Conservation (phyloP, 2,113 vertebrate species). For the Poeciliopsis occidentalis region DNA sequence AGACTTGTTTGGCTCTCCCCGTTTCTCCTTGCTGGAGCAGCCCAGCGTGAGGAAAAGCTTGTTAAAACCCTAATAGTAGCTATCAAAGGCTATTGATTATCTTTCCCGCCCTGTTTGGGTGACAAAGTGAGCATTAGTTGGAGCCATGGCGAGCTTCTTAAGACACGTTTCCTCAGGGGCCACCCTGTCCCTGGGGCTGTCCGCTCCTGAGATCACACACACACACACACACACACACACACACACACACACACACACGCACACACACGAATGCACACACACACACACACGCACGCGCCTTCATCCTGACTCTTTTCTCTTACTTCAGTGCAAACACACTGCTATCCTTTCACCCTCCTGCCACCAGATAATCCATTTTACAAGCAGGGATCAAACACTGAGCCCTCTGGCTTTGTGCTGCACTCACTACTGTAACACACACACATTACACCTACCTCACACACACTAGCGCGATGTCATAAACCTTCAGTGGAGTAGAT, state of each 20-base stretch:
- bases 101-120: slow-evolving; percentile 84
- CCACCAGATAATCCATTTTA: slow-evolving; percentile 83
- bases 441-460: slow-evolving; percentile 20
- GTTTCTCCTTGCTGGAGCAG: slow-evolving; percentile 69
- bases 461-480: slow-evolving; percentile 24
- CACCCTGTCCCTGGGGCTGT: slow-evolving; percentile 60
- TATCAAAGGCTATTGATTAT: slow-evolving; percentile 89
- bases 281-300: background rate
- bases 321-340: slow-evolving; percentile 58
- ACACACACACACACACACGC: slow-evolving; percentile 7
- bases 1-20: slow-evolving; percentile 51
- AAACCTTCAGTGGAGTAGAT: slow-evolving; percentile 38
- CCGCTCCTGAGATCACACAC: slow-evolving; percentile 30
- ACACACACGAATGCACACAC: background rate
- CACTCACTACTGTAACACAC: slow-evolving; percentile 58
- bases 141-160: slow-evolving; percentile 74
- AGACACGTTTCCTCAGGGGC: slow-evolving; percentile 73
- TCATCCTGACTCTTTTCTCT: slow-evolving; percentile 16
- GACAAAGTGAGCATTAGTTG: slow-evolving; percentile 85
- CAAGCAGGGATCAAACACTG: slow-evolving; percentile 82
- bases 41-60: slow-evolving; percentile 81
- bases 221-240: slow-evolving; percentile 12
- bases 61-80: slow-evolving; percentile 81
- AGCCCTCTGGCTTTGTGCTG: slow-evolving; percentile 77
- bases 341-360: slow-evolving; percentile 76